These are phyloP conservation scores for Stratiolaelaps scimitus DNA, from an alignment of 1,140 invertebrate species.

Conservation along the genomic window DNA sequence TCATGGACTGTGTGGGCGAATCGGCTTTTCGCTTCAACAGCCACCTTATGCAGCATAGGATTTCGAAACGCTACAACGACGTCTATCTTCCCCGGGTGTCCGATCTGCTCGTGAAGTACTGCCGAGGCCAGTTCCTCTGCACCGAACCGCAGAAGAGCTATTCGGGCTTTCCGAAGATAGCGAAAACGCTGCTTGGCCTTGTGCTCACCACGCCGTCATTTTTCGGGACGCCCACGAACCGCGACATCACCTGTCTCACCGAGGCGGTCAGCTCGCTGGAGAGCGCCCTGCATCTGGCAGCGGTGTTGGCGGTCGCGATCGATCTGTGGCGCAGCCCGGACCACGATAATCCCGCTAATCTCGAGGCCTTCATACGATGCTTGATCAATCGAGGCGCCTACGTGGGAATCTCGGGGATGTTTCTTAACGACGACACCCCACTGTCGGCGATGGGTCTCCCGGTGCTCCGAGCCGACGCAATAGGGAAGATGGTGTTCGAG, in stretches of 20 bases:
- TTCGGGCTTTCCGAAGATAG: no score
- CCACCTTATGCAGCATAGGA: no score
- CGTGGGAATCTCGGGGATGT: conserved; percentile 2
- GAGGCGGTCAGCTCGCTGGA: background rate
- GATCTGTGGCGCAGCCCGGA: conserved; percentile 2
- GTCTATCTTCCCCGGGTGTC: no score
- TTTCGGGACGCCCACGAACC: no score
- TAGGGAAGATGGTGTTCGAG: background rate
- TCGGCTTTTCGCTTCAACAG: no score
- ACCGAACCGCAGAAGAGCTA: no score
- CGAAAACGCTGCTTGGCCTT: no score
- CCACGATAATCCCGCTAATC: background rate
- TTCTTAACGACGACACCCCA: background rate
- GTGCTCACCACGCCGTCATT: no score
- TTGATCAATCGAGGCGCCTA: background rate
- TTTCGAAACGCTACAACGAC: no score
- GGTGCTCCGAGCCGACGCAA: background rate
- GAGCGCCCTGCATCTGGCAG: background rate
- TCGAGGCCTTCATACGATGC: background rate
- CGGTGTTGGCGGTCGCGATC: conserved; percentile 2
- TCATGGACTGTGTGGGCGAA: no score
- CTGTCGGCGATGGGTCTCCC: background rate
- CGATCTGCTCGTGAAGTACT: no score
- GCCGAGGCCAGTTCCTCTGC: no score
- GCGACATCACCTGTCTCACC: background rate